phyloP scores from a whole-genome alignment of 1,140 invertebrate genomes.

The Scaptomyza montana region DNA sequence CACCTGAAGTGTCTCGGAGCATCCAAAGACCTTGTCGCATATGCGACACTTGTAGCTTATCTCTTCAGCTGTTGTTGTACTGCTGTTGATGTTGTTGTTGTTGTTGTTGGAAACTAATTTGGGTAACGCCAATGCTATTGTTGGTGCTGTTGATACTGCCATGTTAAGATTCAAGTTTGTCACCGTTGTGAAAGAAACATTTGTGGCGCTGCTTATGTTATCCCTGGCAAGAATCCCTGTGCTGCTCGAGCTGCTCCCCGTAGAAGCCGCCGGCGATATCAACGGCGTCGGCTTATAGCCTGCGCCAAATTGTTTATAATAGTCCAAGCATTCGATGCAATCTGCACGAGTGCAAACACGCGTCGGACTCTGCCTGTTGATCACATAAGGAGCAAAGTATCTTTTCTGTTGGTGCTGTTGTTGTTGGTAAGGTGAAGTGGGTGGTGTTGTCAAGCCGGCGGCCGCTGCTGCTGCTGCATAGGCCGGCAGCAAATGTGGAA shows the following conservation, averaged over 20 bases:
- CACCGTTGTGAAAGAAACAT: constrained; percentile 69
- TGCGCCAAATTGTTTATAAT: constrained; percentile 58
- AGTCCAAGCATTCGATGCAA: constrained; percentile 70
- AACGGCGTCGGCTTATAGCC: constrained; percentile 54
- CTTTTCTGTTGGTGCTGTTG: constrained; percentile 54
- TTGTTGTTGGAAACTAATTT: constrained; percentile 2
- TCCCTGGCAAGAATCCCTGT: constrained; percentile 28
- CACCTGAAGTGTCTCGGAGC: constrained; percentile 79
- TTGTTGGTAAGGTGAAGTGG: constrained; percentile 66
- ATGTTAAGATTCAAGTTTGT: constrained; percentile 65
- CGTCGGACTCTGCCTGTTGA: constrained; percentile 49
- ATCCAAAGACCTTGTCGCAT: constrained; percentile 83
- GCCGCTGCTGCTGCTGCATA: constrained; percentile 69
- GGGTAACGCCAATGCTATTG: constrained; percentile 16
- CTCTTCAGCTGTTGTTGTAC: constrained; percentile 54
- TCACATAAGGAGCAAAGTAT: constrained; percentile 76
- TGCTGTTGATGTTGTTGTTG: constrained; percentile 6
- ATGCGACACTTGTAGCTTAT: constrained; percentile 80
- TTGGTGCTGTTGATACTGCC: constrained; percentile 19
- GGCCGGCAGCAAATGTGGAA: constrained; percentile 69
- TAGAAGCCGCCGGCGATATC: constrained; percentile 66
- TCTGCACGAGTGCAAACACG: constrained; percentile 56
- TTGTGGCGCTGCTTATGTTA: constrained; percentile 32
- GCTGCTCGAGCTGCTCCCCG: constrained; percentile 64
- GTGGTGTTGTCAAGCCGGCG: constrained; percentile 58